A percentile compares a stretch with the other conserved stretches of the same genome.
Evolutionary conservation across 1,140 invertebrate species (phyloP).

Genomic region (Drosophila bocqueti): DNA sequence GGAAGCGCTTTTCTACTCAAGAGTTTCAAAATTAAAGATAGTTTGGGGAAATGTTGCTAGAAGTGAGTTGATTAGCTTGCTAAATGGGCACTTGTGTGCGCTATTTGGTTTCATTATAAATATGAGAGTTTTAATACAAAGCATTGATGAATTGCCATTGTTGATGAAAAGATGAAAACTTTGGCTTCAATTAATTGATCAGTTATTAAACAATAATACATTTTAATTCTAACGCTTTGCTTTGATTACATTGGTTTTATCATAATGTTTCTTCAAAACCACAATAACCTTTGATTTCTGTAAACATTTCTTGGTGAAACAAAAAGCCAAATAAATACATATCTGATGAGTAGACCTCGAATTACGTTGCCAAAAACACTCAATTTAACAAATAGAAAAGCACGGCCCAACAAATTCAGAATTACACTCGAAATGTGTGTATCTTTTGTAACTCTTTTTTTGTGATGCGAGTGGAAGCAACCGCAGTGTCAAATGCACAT

Average conservation of each 20-base stretch:
- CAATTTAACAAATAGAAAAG: constrained; percentile 37
- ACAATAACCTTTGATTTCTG: neutral
- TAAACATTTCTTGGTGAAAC: neutral
- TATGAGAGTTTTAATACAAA: neutral
- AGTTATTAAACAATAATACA: neutral
- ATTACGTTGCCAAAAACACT: constrained; percentile 19
- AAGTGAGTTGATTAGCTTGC: neutral
- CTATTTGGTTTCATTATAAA: neutral
- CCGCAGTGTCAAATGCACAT: constrained; percentile 63
- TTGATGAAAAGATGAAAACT: too few relatives aligned
- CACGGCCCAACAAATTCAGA: constrained; percentile 23
- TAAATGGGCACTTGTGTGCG: neutral
- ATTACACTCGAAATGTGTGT: constrained; percentile 21
- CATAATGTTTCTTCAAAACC: neutral
- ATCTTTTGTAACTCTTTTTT: constrained; percentile 39
- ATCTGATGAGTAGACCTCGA: neutral
- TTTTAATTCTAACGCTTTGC: too few relatives aligned
- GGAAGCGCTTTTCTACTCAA: neutral
- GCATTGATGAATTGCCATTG: too few relatives aligned
- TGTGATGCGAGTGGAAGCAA: constrained; percentile 30
- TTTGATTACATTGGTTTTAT: neutral
- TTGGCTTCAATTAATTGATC: too few relatives aligned
- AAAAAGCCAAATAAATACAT: neutral
- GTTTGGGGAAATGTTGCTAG: neutral
- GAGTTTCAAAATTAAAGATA: neutral